phyloP scores from a whole-genome alignment of 2,888 invertebrate species.

The Eilema depressum region DNA sequence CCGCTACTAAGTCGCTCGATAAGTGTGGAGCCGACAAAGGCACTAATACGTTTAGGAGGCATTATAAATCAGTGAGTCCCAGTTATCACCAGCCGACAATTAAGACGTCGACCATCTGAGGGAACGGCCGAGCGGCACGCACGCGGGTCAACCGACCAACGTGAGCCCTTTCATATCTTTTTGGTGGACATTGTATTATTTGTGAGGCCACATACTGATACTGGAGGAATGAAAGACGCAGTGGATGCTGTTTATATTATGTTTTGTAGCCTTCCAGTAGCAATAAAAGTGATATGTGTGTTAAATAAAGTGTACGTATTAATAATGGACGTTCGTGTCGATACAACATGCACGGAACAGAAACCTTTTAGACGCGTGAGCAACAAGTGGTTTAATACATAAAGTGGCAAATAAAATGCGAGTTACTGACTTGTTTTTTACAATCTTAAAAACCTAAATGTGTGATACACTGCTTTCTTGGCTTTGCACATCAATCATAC shows the following conservation, averaged over 20 bases:
- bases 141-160: slow-evolving; percentile 22
- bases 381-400: not conserved
- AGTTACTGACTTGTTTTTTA: not conserved
- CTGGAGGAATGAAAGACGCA: not conserved
- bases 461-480: not conserved
- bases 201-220: not conserved
- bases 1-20: slow-evolving; percentile 67
- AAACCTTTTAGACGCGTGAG: not conserved
- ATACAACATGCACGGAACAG: not conserved
- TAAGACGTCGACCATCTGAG: slow-evolving; percentile 73
- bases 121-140: slow-evolving; percentile 50
- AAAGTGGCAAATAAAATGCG: not conserved
- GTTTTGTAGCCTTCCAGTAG: slow-evolving; percentile 29
- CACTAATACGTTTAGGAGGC: slow-evolving; percentile 73
- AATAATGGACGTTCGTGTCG: slow-evolving; percentile 20
- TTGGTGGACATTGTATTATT: slow-evolving; percentile 31
- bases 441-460: not conserved
- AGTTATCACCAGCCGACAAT: slow-evolving; percentile 79
- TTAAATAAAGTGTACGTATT: slow-evolving; percentile 39
- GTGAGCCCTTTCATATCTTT: slow-evolving; percentile 22
- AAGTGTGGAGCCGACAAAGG: slow-evolving; percentile 82
- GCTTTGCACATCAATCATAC: too few relatives aligned
- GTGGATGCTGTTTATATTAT: slow-evolving; percentile 21
- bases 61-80: slow-evolving; percentile 81
- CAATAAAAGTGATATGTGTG: slow-evolving; percentile 38